A percentile compares a stretch with the other conserved stretches of the same genome.
Conservation (phyloP, 1,140 invertebrate genomes). For the Sarcophaga peregrina region DNA sequence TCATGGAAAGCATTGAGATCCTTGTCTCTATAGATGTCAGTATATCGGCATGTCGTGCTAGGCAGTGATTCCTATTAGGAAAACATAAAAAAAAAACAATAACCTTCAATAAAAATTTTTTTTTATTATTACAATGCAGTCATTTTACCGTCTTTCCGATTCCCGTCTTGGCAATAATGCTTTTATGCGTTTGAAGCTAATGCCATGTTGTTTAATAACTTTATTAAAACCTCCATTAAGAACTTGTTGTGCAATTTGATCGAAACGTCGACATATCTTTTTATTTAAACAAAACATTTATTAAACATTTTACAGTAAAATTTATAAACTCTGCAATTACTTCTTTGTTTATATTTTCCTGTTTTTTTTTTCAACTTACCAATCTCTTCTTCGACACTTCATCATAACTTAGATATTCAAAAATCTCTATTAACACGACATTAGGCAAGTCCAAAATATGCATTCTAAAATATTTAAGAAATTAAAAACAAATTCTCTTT, state of each 20-base stretch:
- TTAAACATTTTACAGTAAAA: slow-evolving; percentile 9
- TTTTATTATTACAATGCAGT: slow-evolving; percentile 24
- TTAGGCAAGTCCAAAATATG: slow-evolving; percentile 76
- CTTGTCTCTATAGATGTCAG: slow-evolving; percentile 90
- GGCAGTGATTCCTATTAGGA: slow-evolving; percentile 74
- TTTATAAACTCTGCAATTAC: neutral
- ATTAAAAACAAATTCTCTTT: no score
- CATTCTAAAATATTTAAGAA: neutral
- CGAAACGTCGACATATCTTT: slow-evolving; percentile 86
- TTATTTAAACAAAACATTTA: neutral
- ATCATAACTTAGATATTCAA: slow-evolving; percentile 82
- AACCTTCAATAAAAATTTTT: slow-evolving; percentile 5
- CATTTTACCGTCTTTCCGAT: slow-evolving; percentile 79
- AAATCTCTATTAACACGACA: slow-evolving; percentile 81
- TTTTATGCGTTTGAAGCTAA: slow-evolving; percentile 82
- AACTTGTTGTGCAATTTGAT: slow-evolving; percentile 78
- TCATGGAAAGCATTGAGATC: slow-evolving; percentile 92
- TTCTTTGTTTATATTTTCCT: slow-evolving; percentile 12
- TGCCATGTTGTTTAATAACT: slow-evolving; percentile 81
- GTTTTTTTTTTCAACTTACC: slow-evolving; percentile 70
- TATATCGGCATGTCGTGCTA: slow-evolving; percentile 88
- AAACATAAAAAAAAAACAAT: slow-evolving; percentile 3
- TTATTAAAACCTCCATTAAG: slow-evolving; percentile 85
- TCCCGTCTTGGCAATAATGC: slow-evolving; percentile 85
- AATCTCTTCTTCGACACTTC: slow-evolving; percentile 83